These are phyloP conservation scores for Labeo catla DNA, from an alignment of 2,113 vertebrate species.

Conservation along the genomic window DNA sequence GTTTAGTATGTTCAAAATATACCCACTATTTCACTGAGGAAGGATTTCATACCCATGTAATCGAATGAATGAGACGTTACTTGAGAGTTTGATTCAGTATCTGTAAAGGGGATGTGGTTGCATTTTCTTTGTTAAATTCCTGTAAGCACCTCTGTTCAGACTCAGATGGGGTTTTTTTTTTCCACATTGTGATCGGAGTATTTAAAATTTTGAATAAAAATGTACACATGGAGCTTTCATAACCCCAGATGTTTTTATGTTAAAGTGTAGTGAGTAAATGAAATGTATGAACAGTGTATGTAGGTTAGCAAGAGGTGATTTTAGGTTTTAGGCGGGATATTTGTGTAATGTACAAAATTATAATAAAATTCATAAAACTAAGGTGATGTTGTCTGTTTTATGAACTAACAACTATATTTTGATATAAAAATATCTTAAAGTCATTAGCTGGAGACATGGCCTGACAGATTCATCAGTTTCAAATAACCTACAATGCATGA, in stretches of 20 bases:
- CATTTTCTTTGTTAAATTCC: slow-evolving; percentile 41
- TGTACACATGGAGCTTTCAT: slow-evolving; percentile 54
- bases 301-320: slow-evolving; percentile 59
- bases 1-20: neutral
- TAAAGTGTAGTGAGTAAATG: slow-evolving; percentile 51
- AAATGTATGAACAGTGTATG: slow-evolving; percentile 53
- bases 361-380: slow-evolving; percentile 72
- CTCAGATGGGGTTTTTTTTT: slow-evolving; percentile 18
- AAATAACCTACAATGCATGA: neutral
- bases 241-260: slow-evolving; percentile 52
- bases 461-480: neutral
- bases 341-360: slow-evolving; percentile 73
- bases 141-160: slow-evolving; percentile 30
- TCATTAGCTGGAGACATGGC: neutral
- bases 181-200: slow-evolving; percentile 40
- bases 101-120: slow-evolving; percentile 10
- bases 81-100: slow-evolving; percentile 20
- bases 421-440: no score
- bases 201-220: slow-evolving; percentile 42
- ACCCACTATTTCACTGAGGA: neutral
- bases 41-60: slow-evolving; percentile 12
- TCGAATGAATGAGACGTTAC: slow-evolving; percentile 6
- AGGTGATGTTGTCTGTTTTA: slow-evolving; percentile 18
- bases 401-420: neutral
- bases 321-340: slow-evolving; percentile 59